These are phyloP conservation scores for Bombylius discolor DNA, from an alignment of 2,888 invertebrate genomes.

Conservation along the genomic window DNA sequence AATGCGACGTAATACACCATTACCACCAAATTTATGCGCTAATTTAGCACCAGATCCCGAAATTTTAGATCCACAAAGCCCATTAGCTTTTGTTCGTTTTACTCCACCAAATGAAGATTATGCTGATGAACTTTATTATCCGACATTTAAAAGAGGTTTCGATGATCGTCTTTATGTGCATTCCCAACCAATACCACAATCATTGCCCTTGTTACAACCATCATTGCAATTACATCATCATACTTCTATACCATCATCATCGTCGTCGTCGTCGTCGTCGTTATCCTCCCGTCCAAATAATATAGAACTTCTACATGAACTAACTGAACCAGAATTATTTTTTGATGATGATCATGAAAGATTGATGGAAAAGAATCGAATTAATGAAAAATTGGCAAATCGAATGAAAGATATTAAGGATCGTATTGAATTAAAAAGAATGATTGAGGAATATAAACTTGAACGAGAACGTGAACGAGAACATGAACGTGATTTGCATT, in stretches of 20 bases:
- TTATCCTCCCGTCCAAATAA: neutral
- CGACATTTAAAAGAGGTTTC: constrained; percentile 43
- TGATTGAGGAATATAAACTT: constrained; percentile 21
- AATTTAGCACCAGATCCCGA: constrained; percentile 31
- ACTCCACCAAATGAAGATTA: constrained; percentile 57
- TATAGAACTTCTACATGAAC: neutral
- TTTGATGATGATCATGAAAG: constrained; percentile 24
- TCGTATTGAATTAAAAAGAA: constrained; percentile 29
- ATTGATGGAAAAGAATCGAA: constrained; percentile 21
- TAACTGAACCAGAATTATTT: neutral
- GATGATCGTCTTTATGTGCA: constrained; percentile 23
- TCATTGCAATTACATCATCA: neutral
- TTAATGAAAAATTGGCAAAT: constrained; percentile 21
- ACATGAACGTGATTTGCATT: neutral
- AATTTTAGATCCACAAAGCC: constrained; percentile 49
- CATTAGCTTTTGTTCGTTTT: constrained; percentile 65
- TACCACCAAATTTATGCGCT: constrained; percentile 35
- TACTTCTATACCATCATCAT: neutral
- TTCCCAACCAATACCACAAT: constrained; percentile 6
- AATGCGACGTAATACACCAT: constrained; percentile 30
- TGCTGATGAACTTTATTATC: constrained; percentile 71
- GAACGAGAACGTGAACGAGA: constrained; percentile 1
- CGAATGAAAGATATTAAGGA: constrained; percentile 24
- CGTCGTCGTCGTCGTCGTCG: too few species aligned
- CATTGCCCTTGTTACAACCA: constrained; percentile 9